Base-by-base conservation (phyloP, 2,797 vertebrate species). In the Semaprochilodus insignis region DNA sequence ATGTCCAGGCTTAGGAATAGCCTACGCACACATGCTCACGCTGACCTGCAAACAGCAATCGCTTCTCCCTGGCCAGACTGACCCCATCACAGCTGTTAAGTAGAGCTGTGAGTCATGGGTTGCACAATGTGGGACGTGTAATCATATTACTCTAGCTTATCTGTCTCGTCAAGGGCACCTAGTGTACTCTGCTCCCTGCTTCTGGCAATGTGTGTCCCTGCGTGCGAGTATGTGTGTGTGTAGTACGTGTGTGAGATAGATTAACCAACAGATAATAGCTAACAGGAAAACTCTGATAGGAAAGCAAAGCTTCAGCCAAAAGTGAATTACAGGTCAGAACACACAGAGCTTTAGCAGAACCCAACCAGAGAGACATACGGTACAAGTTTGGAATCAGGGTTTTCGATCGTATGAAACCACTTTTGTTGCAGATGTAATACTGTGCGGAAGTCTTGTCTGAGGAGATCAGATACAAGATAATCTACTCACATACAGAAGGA, bases 91-190 rank as follows among this genome's bases (percentile, higher is more conserved):
- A 81, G 52, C 83, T 86, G 83, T 88, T 83, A 88, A 85, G 89
- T 85, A 89, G 86, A 88, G 83, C 87, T 34, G 84, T 90, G 91
- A 94, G 92, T 92, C 93, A 94, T 87, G 91, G 88, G 88, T 92
- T 92, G 88, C 90, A 90, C 92, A 94, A 91, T 91, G 89, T 80
- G 59, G 74, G 83, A 86, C 70, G 85, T 67, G 87, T 91, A 93
- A 94, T 94, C 91, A 85, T 69, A 90, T 93, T 92, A 88, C 85
- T 25, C 15, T 74, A 83, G 89, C 91, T 95, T 95, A 93, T 94
- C 94, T 90, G 91, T 91, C 86, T 88, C 69, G 85, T 93, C 94
- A 93, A 94, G 94, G 95, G 92, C 93, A 93, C 88, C 90, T 91
- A 87, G 88, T 87, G 89, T 90, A 89, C 91, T 90, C 88, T 90